Percentiles rank a stretch among this genome's conserved stretches.
Evolutionary conservation across 2,888 invertebrate species (phyloP).

Genomic region (Seladonia tumulorum): DNA sequence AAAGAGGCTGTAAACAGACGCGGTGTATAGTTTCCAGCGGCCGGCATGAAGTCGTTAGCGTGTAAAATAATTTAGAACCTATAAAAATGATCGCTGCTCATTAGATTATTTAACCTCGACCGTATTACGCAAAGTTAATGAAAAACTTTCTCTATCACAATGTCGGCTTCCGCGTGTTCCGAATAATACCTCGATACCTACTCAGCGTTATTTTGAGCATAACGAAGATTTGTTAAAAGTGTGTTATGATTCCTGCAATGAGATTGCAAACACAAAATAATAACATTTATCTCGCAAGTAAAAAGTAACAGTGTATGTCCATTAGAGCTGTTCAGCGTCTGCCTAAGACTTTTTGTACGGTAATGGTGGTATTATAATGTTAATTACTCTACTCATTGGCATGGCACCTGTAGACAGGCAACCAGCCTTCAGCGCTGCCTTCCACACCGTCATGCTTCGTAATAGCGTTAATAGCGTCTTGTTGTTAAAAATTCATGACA

Average conservation of each 20-base stretch:
- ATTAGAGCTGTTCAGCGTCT: too few species aligned
- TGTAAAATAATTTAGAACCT: background rate
- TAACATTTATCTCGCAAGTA: background rate
- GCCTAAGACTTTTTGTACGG: too few species aligned
- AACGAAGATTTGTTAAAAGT: background rate
- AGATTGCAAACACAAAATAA: too few species aligned
- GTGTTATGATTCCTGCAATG: background rate
- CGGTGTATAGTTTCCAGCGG: background rate
- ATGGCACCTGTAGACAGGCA: background rate
- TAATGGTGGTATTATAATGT: background rate
- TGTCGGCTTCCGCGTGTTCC: background rate
- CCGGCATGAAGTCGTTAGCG: background rate
- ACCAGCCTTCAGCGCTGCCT: background rate
- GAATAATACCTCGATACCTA: background rate
- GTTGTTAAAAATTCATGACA: too few species aligned
- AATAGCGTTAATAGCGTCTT: background rate
- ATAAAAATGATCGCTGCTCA: background rate
- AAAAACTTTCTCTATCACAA: slow-evolving; percentile 13
- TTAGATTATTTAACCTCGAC: slow-evolving; percentile 1
- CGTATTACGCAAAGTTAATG: slow-evolving; percentile 12
- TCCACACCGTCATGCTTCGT: too few species aligned
- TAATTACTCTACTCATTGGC: background rate
- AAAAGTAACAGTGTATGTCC: too few species aligned
- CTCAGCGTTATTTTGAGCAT: background rate
- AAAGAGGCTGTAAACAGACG: background rate